A percentile compares a stretch with the other conserved stretches of the same genome.
These are phyloP conservation scores for Eupleurogrammus muticus DNA, from an alignment of 2,797 vertebrate genomes.

Conservation along the genomic window DNA sequence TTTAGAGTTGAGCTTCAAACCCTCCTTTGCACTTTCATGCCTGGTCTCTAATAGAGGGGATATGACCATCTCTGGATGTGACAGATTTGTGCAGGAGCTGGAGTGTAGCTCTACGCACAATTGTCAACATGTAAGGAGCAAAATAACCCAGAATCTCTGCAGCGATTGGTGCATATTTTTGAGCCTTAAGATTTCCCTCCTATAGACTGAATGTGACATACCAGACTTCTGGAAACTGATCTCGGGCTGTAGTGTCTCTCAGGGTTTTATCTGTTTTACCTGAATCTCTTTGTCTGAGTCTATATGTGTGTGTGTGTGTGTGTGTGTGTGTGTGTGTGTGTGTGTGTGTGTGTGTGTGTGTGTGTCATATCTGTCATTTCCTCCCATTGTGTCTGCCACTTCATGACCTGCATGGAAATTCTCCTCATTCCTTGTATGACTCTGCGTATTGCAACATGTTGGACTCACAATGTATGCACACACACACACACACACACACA, in stretches of 20 bases:
- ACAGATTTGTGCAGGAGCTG: no score
- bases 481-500: no score
- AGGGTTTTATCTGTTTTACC: not conserved
- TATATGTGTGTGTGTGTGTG: slow-evolving; percentile 8
- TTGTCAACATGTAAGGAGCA: no score
- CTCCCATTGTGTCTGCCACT: not conserved
- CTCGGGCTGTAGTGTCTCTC: not conserved
- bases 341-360: not conserved
- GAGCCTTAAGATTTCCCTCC: not conserved
- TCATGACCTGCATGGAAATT: slow-evolving; percentile 38
- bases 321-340: slow-evolving; percentile 6
- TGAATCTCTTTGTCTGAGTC: slow-evolving; percentile 1
- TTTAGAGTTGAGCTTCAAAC: no score
- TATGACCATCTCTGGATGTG: no score
- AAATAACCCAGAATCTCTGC: no score
- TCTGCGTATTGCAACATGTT: slow-evolving; percentile 54
- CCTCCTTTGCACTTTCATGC: no score
- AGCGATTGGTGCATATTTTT: no score
- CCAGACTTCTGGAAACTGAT: not conserved
- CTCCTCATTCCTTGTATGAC: slow-evolving; percentile 43
- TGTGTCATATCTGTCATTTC: slow-evolving; percentile 3
- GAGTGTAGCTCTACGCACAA: no score
- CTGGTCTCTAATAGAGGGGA: no score
- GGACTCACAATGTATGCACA: slow-evolving; percentile 21
- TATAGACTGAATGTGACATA: not conserved